Evolutionary conservation across 2,888 invertebrate genomes (phyloP).

Genomic region (Eulithis testata): DNA sequence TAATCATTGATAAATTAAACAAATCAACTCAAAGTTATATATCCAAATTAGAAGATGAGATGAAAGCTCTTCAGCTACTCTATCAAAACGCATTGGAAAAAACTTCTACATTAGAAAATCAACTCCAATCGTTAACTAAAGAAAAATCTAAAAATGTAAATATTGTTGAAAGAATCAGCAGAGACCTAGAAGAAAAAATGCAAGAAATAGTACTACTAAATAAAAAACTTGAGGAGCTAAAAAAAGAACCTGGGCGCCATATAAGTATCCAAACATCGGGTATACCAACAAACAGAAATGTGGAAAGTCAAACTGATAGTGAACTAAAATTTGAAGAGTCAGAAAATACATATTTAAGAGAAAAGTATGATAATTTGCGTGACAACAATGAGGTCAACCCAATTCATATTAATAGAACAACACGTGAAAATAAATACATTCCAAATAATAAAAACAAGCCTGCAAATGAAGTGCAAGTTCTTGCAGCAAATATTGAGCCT

Average conservation of each 20-base stretch:
- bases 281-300: constrained; percentile 30
- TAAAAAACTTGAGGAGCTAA: constrained; percentile 50
- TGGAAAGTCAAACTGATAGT: constrained; percentile 52
- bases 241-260: constrained; percentile 48
- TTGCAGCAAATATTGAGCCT: constrained; percentile 59
- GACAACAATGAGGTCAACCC: constrained; percentile 20
- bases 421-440: constrained; percentile 33
- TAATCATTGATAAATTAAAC: constrained; percentile 66
- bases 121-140: constrained; percentile 44
- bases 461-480: constrained; percentile 62
- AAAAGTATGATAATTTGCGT: constrained; percentile 31
- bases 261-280: constrained; percentile 46
- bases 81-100: constrained; percentile 58
- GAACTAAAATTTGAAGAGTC: constrained; percentile 29
- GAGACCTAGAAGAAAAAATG: constrained; percentile 53
- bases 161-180: constrained; percentile 49
- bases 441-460: constrained; percentile 41
- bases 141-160: constrained; percentile 48
- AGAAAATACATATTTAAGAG: constrained; percentile 14
- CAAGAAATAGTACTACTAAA: constrained; percentile 56
- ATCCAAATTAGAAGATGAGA: constrained; percentile 63
- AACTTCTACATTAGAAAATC: constrained; percentile 55
- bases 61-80: constrained; percentile 55
- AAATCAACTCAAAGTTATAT: constrained; percentile 60
- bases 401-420: constrained; percentile 16